Percentiles rank a stretch among this genome's conserved stretches.
Evolutionary conservation across 2,888 invertebrate species (phyloP).

Genomic region (Boloria selene): DNA sequence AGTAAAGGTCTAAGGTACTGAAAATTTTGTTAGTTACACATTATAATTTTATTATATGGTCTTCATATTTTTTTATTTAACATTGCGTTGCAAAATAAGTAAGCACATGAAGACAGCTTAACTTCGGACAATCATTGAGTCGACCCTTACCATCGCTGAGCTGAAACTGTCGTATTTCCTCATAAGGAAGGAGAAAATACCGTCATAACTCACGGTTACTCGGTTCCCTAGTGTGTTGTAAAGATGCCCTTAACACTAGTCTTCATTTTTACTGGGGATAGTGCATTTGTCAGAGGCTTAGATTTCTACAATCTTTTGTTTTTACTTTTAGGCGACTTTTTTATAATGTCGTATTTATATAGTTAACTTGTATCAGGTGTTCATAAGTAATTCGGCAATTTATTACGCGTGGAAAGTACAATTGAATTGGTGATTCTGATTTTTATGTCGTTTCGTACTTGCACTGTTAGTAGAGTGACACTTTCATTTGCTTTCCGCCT

Average conservation of each 20-base stretch:
- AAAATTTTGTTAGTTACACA: no score
- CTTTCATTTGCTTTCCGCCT: no score
- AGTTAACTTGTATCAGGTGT: no score
- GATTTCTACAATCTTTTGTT: slow-evolving; percentile 46
- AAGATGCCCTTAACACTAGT: slow-evolving; percentile 81
- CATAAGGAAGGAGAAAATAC: slow-evolving; percentile 79
- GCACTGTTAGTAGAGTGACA: no score
- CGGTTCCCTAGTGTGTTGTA: slow-evolving; percentile 76
- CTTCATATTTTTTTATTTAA: no score
- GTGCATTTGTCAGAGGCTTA: slow-evolving; percentile 59
- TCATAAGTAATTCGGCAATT: no score
- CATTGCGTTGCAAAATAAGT: no score
- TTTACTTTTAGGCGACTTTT: not conserved
- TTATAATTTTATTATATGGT: no score
- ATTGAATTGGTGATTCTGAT: no score
- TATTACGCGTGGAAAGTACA: no score
- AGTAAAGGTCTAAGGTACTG: not conserved
- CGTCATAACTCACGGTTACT: slow-evolving; percentile 78
- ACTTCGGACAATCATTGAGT: slow-evolving; percentile 70
- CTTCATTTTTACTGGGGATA: slow-evolving; percentile 73
- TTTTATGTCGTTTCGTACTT: no score
- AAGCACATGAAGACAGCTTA: slow-evolving; percentile 43
- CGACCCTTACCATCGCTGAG: slow-evolving; percentile 61
- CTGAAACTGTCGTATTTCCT: slow-evolving; percentile 79
- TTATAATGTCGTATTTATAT: no score